phyloP scores from a whole-genome alignment of 2,113 vertebrate genomes.

The Cephalophus harveyi region DNA sequence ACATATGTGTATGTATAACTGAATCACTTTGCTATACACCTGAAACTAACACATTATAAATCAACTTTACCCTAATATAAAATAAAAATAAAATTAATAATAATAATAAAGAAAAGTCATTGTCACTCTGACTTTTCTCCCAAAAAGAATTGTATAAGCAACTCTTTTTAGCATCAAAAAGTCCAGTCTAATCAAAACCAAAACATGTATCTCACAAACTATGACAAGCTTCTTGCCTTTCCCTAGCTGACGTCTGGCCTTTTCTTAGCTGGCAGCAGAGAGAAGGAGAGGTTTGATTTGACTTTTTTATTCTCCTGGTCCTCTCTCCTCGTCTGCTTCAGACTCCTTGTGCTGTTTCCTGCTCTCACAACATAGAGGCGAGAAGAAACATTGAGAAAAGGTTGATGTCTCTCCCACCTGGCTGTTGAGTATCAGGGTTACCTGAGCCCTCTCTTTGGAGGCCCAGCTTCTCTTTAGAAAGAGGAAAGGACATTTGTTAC shows the following conservation, averaged over 20 bases:
- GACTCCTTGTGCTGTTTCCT: too few relatives aligned
- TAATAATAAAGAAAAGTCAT: neutral
- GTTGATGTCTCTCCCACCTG: too few relatives aligned
- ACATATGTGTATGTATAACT: neutral
- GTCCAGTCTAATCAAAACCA: neutral
- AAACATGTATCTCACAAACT: neutral
- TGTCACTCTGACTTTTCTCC: neutral
- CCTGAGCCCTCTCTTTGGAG: neutral
- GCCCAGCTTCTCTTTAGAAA: neutral
- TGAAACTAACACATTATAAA: neutral
- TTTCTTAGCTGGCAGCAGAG: neutral
- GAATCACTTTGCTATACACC: neutral
- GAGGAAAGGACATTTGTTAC: neutral
- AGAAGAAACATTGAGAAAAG: neutral
- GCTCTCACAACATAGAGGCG: rapidly evolving
- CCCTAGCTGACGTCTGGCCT: too few relatives aligned
- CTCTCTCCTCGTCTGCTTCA: neutral
- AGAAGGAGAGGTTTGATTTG: neutral
- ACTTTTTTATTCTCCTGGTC: neutral
- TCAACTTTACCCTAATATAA: neutral
- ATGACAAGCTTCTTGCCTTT: neutral
- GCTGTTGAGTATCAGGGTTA: neutral
- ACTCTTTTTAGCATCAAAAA: neutral
- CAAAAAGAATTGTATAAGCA: neutral
- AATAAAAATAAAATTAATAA: neutral